Base-by-base conservation (phyloP, 1,140 invertebrate genomes). In the Euborellia annulipes region DNA sequence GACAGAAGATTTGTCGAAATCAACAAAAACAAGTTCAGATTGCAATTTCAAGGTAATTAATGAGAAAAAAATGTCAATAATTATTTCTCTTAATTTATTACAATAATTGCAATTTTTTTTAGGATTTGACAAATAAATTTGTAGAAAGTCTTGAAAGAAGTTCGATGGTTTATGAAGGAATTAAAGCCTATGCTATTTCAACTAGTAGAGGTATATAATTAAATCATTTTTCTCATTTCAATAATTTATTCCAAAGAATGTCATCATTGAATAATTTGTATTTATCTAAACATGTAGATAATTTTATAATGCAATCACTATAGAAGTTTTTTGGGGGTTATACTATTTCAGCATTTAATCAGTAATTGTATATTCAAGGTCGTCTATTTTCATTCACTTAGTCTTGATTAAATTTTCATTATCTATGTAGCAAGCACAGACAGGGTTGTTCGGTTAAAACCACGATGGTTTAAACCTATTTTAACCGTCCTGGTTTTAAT, bases 131-230 rank as follows among this genome's bases (percentile, higher is more conserved):
- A 37, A 54, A 56, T 20, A 45, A 51, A 40, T 14, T 58, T 8
- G 48, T 39, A 17, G 58, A 66, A 54, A 48, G 53, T 8, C 11
- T 57, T 4, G 54, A 61, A 50, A 49, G 63, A 50, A 52, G 58
- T 3, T 58, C 58, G 4, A 61, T 64, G 57, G 54, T 66, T 4
- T 46, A 52, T 18, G 53, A 59, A 51, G 62, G 62, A 32, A 32
- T 65, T 2, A 56, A 58, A 47, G 58, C 56, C 36, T 57, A 61
- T 51, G 45, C 52, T n/a, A n/a, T n/a, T 14, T 36, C 34, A 34
- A 50, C 52, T 46, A 45, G 51, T 23, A 36, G 22, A 47, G 45
- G 54, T 54, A 50, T 49, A 36, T n/a, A 27, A 14, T 39, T 21
- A 11, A 11, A 14, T 14, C 16, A 44, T 20, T 3, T 17, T 9